Conservation (phyloP, 2,888 invertebrate genomes). For the Isotomurus palustris region DNA sequence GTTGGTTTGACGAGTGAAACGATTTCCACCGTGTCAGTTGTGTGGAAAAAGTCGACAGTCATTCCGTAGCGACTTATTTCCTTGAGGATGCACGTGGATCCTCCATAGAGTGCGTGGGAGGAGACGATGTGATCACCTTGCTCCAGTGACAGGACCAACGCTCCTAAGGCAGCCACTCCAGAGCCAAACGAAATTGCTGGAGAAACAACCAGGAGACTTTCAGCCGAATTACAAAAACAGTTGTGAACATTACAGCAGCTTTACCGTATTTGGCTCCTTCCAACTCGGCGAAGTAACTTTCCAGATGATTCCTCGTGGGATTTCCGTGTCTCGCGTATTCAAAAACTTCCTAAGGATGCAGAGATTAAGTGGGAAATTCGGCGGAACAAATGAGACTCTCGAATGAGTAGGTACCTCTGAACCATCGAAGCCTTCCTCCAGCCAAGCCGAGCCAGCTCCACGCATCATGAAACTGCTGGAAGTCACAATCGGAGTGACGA, state of each 20-base stretch:
- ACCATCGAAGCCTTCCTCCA: not conserved
- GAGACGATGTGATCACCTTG: constrained; percentile 22
- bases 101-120: constrained; percentile 14
- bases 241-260: constrained; percentile 1
- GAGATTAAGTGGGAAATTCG: not conserved
- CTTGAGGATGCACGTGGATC: not conserved
- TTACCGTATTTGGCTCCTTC: constrained; percentile 78
- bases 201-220: not conserved
- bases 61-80: constrained; percentile 8
- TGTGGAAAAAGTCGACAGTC: constrained; percentile 3
- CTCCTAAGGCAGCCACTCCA: constrained; percentile 16
- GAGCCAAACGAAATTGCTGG: constrained; percentile 20
- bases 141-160: constrained; percentile 10
- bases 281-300: constrained; percentile 79
- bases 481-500: constrained; percentile 83
- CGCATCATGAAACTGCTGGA: constrained; percentile 80
- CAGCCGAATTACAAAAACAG: not conserved
- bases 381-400: not conserved
- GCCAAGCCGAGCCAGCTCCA: not conserved
- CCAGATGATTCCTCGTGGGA: constrained; percentile 81
- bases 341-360: constrained; percentile 61
- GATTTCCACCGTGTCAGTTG: not conserved
- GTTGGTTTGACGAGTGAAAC: constrained; percentile 8
- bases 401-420: constrained; percentile 6
- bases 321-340: constrained; percentile 92